These are phyloP conservation scores for Metacarcinus magister DNA, from an alignment of 2,888 invertebrate species.

Conservation along the genomic window DNA sequence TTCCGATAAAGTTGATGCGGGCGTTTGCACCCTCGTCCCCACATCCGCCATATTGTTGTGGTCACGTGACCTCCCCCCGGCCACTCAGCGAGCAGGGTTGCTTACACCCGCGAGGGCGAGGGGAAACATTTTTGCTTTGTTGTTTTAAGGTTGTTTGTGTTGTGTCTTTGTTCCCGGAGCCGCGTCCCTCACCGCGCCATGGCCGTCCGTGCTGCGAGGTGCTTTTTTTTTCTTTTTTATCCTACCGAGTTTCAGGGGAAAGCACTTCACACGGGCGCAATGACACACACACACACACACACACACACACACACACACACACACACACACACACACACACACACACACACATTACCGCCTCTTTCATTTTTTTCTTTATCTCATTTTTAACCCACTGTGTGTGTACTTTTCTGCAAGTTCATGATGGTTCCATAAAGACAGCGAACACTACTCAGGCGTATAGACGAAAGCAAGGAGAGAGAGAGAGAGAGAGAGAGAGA, in stretches of 20 bases:
- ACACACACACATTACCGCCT: not conserved
- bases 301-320: constrained; percentile 59
- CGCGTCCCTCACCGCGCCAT: constrained; percentile 21
- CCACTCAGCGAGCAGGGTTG: constrained; percentile 71
- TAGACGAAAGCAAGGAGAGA: not conserved
- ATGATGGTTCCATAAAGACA: not conserved
- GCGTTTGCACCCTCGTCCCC: constrained; percentile 74
- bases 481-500: not conserved
- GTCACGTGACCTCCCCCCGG: constrained; percentile 72
- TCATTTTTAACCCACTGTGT: not conserved
- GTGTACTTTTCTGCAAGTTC: not conserved
- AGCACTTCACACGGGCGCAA: not conserved
- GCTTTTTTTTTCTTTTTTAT: not conserved
- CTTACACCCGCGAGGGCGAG: constrained; percentile 62
- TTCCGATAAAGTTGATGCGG: constrained; percentile 77
- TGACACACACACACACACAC: constrained; percentile 54
- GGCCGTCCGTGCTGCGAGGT: not conserved
- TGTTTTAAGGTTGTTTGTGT: constrained; percentile 67
- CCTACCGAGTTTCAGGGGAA: not conserved
- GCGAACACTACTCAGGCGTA: not conserved
- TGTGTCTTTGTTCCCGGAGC: constrained; percentile 57
- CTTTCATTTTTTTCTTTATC: not conserved
- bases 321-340: not conserved
- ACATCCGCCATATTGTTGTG: constrained; percentile 74
- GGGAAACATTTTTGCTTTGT: constrained; percentile 49